phyloP scores from a whole-genome alignment of 2,113 vertebrate species.

The Polypterus bichir region DNA sequence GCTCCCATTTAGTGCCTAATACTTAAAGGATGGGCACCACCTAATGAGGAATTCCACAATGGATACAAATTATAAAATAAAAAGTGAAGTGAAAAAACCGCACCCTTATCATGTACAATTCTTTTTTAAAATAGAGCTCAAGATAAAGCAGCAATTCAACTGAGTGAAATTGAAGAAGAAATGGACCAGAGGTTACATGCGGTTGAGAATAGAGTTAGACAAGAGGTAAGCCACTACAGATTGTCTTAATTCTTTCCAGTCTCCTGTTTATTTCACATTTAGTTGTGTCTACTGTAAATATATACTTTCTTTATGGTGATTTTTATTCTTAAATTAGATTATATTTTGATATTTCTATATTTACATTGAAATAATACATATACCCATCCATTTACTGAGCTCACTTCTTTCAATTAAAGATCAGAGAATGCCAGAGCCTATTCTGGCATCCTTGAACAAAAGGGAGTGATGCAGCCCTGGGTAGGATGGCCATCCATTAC shows the following conservation, averaged over 20 bases:
- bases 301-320: too few relatives aligned
- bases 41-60: slow-evolving; percentile 79
- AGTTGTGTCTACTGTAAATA: neutral
- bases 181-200: slow-evolving; percentile 87
- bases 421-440: too few relatives aligned
- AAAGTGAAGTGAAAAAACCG: slow-evolving; percentile 84
- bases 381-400: too few relatives aligned
- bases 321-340: too few relatives aligned
- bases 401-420: too few relatives aligned
- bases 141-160: slow-evolving; percentile 78
- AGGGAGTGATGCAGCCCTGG: too few relatives aligned
- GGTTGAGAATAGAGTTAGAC: slow-evolving; percentile 60
- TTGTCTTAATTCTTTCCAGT: neutral
- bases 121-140: slow-evolving; percentile 64
- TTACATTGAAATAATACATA: too few relatives aligned
- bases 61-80: slow-evolving; percentile 80
- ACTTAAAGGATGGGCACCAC: slow-evolving; percentile 52
- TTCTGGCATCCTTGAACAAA: too few relatives aligned
- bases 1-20: too few relatives aligned
- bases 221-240: slow-evolving; percentile 50
- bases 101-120: neutral
- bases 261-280: neutral
- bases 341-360: too few relatives aligned
- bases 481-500: too few relatives aligned
- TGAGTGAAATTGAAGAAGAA: slow-evolving; percentile 89